Percentiles rank a stretch among this genome's conserved stretches.
Evolutionary conservation across 2,888 invertebrate species (phyloP).

Genomic region (Nemurella pictetii): DNA sequence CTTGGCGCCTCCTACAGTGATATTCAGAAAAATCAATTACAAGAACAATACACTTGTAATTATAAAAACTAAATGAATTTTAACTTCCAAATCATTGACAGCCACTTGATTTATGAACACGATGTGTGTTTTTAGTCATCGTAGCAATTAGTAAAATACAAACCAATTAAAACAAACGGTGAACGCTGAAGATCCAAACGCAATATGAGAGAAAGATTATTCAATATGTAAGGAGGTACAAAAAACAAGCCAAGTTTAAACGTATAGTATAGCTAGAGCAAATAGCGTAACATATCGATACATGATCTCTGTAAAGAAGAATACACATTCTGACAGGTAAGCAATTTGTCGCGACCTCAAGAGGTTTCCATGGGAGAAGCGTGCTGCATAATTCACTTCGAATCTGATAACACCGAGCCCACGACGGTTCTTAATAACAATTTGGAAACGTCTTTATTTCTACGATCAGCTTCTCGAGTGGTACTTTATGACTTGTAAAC

Average conservation of each 20-base stretch:
- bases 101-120: neutral
- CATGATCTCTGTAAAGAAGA: constrained; percentile 9
- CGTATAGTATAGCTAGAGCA: neutral
- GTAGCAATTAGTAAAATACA: constrained; percentile 36
- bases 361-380: constrained; percentile 2
- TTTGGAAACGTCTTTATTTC: neutral
- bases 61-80: constrained; percentile 28
- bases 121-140: constrained; percentile 3
- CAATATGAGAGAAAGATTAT: neutral
- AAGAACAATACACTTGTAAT: constrained; percentile 25
- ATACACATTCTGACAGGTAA: constrained; percentile 11
- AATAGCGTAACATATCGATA: neutral
- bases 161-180: constrained; percentile 35
- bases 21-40: constrained; percentile 30
- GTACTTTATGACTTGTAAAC: neutral
- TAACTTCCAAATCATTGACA: neutral
- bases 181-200: constrained; percentile 21
- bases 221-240: neutral
- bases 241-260: neutral
- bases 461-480: neutral
- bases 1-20: constrained; percentile 13
- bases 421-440: constrained; percentile 9
- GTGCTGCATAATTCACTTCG: constrained; percentile 11
- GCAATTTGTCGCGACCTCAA: constrained; percentile 16
- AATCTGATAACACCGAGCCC: constrained; percentile 10